Evolutionary conservation across 2,797 vertebrate species (phyloP), one percentile per base, ranked within the genome.

Genomic region (Siniperca scherzeri): DNA sequence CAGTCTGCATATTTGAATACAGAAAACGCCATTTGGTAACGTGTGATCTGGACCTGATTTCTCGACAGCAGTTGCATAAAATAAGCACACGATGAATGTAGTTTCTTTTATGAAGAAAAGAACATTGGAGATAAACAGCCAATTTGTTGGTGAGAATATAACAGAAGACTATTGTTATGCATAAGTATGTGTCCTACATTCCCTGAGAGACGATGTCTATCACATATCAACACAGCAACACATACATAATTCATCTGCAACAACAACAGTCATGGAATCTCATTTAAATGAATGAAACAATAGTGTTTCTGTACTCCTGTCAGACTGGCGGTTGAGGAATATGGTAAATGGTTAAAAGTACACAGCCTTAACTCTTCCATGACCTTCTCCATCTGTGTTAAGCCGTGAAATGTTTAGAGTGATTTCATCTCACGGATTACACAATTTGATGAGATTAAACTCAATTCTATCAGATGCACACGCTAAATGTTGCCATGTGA

Each of bases 121-220:
- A 71, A 69, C 55, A 77, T 62, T 71, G 61, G 66, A 83, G 71
- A 79, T 88, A 91, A 92, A 89, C 76, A 56, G 88, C 76, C 85
- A 91, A 71, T 86, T 91, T 88, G 78, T 66, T 22, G 86, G 82
- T 90, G 93, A 94, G 93, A 92, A 89, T 87, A 62, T 65, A 91
- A 90, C 82, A 40, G 81, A 88, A 90, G 84, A 89, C 94, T 70
- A 94, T 95, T 95, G 94, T 95, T 94, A 94, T 94, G 93, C 92
- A 92, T 90, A 93, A 93, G 84, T 50, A 84, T 90, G 88, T 95
- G 94, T 91, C 94, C 94, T 94, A 94, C 93, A 95, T 95, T 94
- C 92, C 88, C 92, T 59, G 71, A 77, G 90, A 90, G 90, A 72
- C 84, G 65, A 88, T 81, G 92, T 91, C 93, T 81, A 89, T 86